Base-by-base conservation (phyloP, 2,888 invertebrate species). In the Xestobium rufovillosum region DNA sequence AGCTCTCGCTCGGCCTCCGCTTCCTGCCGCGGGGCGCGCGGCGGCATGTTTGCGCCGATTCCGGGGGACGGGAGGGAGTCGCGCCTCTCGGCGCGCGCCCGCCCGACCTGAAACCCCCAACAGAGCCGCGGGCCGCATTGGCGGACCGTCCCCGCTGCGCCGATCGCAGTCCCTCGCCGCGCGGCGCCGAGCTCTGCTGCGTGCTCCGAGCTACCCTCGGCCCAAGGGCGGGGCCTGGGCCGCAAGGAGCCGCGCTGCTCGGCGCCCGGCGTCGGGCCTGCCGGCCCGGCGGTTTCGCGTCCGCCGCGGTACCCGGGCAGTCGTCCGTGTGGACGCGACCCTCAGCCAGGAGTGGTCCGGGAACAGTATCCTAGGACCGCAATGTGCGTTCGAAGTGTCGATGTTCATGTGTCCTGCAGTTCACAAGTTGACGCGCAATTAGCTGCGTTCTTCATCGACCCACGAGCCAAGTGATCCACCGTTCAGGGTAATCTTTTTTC, bases 311-410 rank as follows among this genome's bases (percentile, higher is more conserved):
- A n/a, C n/a, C n/a, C n/a, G n/a, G n/a, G n/a, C n/a, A n/a, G n/a
- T n/a, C n/a, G n/a, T n/a, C n/a, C n/a, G n/a, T n/a, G n/a, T n/a
- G n/a, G n/a, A n/a, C 44, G 57, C 66, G 64, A 67, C 67, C 65
- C 67, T 68, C 67, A 65, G 65, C 62, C 66, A 67, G 65, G 61
- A 62, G 66, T 68, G 65, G 66, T 66, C 67, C 66, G 58, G 65
- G 57, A 58, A 59, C 57, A 59, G 63, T 52, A 63, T 55, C 63
- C 67, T 60, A 57, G 61, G 64, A 67, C 68, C 68, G 70, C 72
- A 67, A 72, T 71, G 62, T 72, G 72, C 73, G 71, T 74, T 74
- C 72, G 65, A 74, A 72, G 67, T 66, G 68, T 74, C 72, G 70
- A 72, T 73, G 73, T 67, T 78, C 68, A 68, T 68, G 70, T 69